Conservation (phyloP, 2,888 invertebrate species). For the Napeogenes inachia region DNA sequence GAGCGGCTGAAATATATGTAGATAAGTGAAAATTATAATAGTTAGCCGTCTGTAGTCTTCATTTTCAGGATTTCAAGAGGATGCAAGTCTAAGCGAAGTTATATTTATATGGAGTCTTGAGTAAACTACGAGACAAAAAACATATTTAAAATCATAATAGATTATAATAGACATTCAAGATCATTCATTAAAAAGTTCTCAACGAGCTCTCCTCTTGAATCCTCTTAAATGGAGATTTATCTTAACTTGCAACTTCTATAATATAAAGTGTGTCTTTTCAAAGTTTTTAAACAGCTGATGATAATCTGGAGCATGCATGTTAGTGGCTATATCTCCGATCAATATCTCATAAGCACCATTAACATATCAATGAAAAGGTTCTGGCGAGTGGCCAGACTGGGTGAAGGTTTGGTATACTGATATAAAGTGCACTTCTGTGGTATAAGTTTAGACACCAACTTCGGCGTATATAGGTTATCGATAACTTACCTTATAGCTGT, state of each 20-base stretch:
- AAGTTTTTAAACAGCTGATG: conserved; percentile 32
- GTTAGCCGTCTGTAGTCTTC: too few relatives aligned
- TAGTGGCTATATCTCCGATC: conserved; percentile 30
- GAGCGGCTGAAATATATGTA: too few relatives aligned
- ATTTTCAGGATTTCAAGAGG: too few relatives aligned
- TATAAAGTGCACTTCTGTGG: conserved; percentile 8
- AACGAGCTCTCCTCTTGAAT: conserved; percentile 10
- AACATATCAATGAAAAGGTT: conserved; percentile 36
- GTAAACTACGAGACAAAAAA: not conserved
- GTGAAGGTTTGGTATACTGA: conserved; percentile 26
- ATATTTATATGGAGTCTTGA: not conserved
- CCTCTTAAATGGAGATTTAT: conserved; percentile 10
- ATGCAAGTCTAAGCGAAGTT: too few relatives aligned
- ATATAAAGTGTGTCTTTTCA: conserved; percentile 29
- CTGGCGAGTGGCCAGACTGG: conserved; percentile 36
- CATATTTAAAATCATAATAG: not conserved
- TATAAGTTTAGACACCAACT: conserved; percentile 1
- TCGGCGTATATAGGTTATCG: not conserved
- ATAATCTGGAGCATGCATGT: conserved; percentile 29
- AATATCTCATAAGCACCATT: conserved; percentile 35
- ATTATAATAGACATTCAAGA: not conserved
- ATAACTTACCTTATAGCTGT: too few relatives aligned
- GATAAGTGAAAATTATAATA: too few relatives aligned
- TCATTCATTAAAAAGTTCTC: not conserved
- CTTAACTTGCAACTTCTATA: conserved; percentile 13